Percentiles rank a stretch among this genome's conserved stretches.
phyloP scores from a whole-genome alignment of 2,113 vertebrate species.

The Echinops telfairi region DNA sequence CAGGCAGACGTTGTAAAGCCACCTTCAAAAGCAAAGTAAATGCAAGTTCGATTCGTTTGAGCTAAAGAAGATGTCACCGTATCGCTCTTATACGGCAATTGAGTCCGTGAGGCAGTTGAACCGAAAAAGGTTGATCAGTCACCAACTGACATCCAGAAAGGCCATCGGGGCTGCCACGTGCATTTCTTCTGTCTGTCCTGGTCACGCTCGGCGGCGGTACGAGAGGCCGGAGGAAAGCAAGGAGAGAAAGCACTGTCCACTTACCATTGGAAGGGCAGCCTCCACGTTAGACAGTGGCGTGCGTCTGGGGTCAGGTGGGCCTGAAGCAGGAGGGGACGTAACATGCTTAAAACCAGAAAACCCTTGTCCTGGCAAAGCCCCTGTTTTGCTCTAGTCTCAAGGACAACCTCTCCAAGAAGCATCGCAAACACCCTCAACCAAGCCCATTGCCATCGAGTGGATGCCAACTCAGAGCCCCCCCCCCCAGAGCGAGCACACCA shows the following conservation, averaged over 20 bases:
- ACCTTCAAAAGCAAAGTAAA: conserved; percentile 6
- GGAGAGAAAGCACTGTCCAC: background rate
- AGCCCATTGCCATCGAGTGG: background rate
- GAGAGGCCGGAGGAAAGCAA: background rate
- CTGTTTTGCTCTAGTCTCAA: background rate
- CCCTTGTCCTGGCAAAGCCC: background rate
- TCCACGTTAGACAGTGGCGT: background rate
- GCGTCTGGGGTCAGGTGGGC: background rate
- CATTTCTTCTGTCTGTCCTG: background rate
- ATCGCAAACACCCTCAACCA: background rate
- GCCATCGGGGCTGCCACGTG: background rate
- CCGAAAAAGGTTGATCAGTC: background rate
- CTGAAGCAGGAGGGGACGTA: background rate
- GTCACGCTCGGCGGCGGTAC: background rate
- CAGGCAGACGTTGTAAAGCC: conserved; percentile 34
- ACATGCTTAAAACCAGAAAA: background rate
- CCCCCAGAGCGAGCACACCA: background rate
- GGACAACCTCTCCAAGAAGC: conserved; percentile 15
- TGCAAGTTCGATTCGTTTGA: conserved; percentile 4
- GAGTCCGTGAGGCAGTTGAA: background rate
- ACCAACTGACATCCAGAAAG: background rate
- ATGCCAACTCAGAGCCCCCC: background rate
- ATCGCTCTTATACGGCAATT: background rate
- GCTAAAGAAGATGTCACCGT: conserved; percentile 35
- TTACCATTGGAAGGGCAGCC: background rate